Base-by-base conservation (phyloP, 2,113 vertebrate species). In the Dermatemys mawii region DNA sequence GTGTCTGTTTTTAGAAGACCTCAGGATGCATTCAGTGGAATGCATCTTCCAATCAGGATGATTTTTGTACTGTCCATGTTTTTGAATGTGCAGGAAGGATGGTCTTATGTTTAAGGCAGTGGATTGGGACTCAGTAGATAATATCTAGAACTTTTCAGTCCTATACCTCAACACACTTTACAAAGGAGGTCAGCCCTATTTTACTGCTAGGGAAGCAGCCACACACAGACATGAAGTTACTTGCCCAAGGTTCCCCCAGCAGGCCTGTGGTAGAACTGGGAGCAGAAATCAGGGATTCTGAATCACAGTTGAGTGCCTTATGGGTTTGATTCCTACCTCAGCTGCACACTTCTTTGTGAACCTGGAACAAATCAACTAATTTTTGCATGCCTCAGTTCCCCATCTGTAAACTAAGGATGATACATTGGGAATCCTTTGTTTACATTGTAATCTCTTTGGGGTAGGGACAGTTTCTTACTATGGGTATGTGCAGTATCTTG, bases 81-180 rank as follows among this genome's bases (percentile, higher is more conserved):
- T 79, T 35, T 14, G 67, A 49, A 32, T 57, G 41, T 27, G 16
- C 7, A 44, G 16, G 19, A 57, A 0, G 5, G 13, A 48, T n/a
- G 78, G 38, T 1, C 51, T 54, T 44, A 21, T 67, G 41, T 11
- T 1, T 38, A 44, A 85, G 9, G 2, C n/a, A 19, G 0, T 11
- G 5, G 1, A 6, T 51, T 91, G 46, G 50, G 11, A 32, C 55
- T 60, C 55, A 60, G 55, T 8, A 70, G 63, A 22, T 70, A 38
- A 70, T 38, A 22, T 38, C 19, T 38, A 22, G n/a, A 38, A 17
- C 19, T 38, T 70, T 70, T 70, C 19, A 5, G n/a, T 21, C 63
- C n/a, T 70, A 70, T 2, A 38, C n/a, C 63, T 38, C 63, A 70
- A 70, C 5, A 19, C n/a, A 70, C 35, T 70, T 22, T 38, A 38